Base-by-base conservation (phyloP, 1,140 invertebrate genomes). In the Drosophila nannoptera region DNA sequence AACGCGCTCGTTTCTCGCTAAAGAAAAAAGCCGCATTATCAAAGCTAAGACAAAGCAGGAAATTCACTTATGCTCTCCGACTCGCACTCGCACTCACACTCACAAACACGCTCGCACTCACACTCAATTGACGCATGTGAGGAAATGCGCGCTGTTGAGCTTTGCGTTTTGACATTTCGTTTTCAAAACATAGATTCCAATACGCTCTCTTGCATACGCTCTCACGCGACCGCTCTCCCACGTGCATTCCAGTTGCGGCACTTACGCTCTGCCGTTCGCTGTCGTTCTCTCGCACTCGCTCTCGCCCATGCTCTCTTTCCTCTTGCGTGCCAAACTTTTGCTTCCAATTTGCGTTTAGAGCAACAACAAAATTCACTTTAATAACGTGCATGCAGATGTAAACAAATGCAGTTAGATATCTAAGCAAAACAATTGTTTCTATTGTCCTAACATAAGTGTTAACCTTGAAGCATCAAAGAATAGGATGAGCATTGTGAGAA, bases 131-230 rank as follows among this genome's bases (percentile, higher is more conserved):
- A 65, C 66, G 46, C 46, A 46, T 55, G 32, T 69, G 54, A 76
- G 77, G 70, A 81, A 81, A 81, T 77, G 78, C 69, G 75, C 67
- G 68, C 78, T 83, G 81, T 86, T 84, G 81, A 84, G 81, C 81
- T 84, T 86, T 86, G 81, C 77, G 69, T 77, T 84, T 74, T 84
- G 80, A 76, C 80, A 80, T 84, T 83, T 66, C 66, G 74, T 84
- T 84, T 81, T 84, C 81, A 84, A 84, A 84, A 84, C 81, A 84
- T 74, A 75, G 73, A 77, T 80, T 83, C 80, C 80, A 78, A 69
- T 73, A 53, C 36, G 36, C 46, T 33, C 35, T 33, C 63, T 35
- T 32, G 38, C 40, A 22, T 22, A 22, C 22, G 49, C 48, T 65
- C 52, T 56, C 46, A 4, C 38, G 60, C 56, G 48, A 36, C 32